These are phyloP conservation scores for Campoletis sonorensis DNA, from an alignment of 1,140 invertebrate species.

Conservation along the genomic window DNA sequence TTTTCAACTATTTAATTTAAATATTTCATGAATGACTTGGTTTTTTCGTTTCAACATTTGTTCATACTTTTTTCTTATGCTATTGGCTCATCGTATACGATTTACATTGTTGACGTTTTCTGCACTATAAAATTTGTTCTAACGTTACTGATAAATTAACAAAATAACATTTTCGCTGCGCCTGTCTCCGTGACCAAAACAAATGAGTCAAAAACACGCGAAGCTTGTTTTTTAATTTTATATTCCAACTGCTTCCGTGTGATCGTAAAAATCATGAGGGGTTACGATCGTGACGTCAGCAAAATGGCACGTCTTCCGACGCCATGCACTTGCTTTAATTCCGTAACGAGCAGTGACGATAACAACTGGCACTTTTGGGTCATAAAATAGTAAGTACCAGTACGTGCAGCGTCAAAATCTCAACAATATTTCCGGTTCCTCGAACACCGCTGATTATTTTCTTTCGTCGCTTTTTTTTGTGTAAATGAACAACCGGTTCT, in stretches of 20 bases:
- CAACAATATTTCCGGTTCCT: not conserved
- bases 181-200: no score
- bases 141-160: no score
- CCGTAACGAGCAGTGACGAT: not conserved
- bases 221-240: not conserved
- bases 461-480: not conserved
- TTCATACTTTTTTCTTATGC: no score
- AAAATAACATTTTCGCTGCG: no score
- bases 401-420: not conserved
- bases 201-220: no score
- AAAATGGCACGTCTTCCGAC: not conserved
- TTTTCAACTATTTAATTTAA: no score
- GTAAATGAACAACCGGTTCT: not conserved
- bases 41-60: no score
- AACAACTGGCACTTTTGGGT: slow-evolving; percentile 7
- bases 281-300: not conserved
- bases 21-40: no score
- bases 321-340: not conserved
- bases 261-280: not conserved
- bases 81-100: no score
- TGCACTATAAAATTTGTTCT: no score
- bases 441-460: not conserved
- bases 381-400: slow-evolving; percentile 8
- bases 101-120: no score
- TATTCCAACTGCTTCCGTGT: not conserved